phyloP scores from a whole-genome alignment of 2,113 vertebrate species.

The Trochalopteron elliotii region DNA sequence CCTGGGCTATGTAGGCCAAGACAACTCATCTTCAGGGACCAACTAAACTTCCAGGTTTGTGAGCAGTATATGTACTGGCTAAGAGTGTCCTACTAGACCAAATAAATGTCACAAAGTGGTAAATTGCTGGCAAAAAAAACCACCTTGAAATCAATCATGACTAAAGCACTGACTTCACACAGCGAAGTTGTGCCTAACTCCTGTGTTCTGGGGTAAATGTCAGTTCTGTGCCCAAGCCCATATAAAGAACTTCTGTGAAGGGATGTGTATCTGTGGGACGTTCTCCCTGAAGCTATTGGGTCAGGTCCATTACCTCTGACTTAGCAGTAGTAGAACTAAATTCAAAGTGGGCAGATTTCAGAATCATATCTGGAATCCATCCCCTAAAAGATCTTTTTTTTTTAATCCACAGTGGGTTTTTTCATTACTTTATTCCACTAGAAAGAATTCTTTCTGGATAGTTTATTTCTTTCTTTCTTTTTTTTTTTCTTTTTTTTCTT shows the following conservation, averaged over 20 bases:
- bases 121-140: neutral
- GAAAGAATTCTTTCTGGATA: neutral
- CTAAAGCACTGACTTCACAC: neutral
- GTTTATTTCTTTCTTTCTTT: rapidly evolving
- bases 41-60: neutral
- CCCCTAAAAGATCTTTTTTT: neutral
- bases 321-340: neutral
- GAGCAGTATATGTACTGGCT: neutral
- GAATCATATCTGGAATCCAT: neutral
- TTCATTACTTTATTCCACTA: neutral
- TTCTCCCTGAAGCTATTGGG: neutral
- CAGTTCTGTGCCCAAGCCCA: neutral
- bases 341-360: neutral
- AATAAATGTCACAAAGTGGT: neutral
- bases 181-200: neutral
- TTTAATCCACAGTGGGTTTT: rapidly evolving
- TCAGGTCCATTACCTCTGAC: neutral
- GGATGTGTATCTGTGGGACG: rapidly evolving
- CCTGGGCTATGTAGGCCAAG: neutral
- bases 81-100: neutral
- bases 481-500: neutral
- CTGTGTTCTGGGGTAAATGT: neutral
- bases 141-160: neutral
- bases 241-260: neutral
- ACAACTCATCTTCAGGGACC: neutral